Base-by-base conservation (phyloP, 2,797 vertebrate species). In the Threskiornis aethiopicus region DNA sequence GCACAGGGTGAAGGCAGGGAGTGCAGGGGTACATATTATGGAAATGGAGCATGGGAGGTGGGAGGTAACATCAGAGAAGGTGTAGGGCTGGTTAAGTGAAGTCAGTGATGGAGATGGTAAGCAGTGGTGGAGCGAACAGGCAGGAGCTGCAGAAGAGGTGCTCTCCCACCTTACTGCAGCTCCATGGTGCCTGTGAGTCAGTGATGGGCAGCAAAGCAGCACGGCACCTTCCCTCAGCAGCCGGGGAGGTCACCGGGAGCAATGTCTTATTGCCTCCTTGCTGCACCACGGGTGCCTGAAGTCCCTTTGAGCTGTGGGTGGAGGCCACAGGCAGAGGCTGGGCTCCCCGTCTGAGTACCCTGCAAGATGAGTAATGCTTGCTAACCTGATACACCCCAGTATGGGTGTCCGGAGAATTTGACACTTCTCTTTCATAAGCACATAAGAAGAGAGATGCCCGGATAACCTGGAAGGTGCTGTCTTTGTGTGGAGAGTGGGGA, bases 101-200 rank as follows among this genome's bases (percentile, higher is more conserved):
- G 28, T 22, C 21, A 5, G 3, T 2, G 29, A 25, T 0, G 37
- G 52, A 33, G 28, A 41, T 1, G 18, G 21, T 16, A 55, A 80
- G 33, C 54, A n/a, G 35, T 18, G 25, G 39, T 2, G 18, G 37
- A 49, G 13, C 0, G 1, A 87, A 62, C 1, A 3, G 12, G 8
- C 67, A 37, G 55, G 11, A 6, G 41, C 62, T 67, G 64, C 55
- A 31, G 47, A 33, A 73, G 55, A n/a, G 39, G 3, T 22, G n/a
- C 11, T 81, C 19, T 71, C n/a, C 31, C 18, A 4, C 42, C 28
- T 77, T 9, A 16, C 28, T 39, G 1, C 18, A 10, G 44, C 35
- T 69, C 64, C 8, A 9, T 7, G 33, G 29, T 76, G 76, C 41
- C 58, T 11, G 51, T 5, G 54, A 80, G 76, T 18, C 57, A 28